Evolutionary conservation across 2,797 vertebrate species (phyloP).

Genomic region (Eospalax fontanierii): DNA sequence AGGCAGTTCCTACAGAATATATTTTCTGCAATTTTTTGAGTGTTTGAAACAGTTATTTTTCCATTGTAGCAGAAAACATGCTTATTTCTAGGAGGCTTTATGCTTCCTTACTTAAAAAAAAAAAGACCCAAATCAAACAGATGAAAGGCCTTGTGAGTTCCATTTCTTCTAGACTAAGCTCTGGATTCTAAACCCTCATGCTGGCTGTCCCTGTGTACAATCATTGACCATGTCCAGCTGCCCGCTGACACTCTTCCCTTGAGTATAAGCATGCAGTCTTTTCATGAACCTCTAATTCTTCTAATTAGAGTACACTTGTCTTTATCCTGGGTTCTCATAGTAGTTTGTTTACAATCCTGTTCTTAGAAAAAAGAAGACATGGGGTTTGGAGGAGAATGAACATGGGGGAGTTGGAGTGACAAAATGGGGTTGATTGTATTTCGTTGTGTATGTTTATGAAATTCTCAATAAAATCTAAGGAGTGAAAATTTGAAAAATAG

Average conservation of each 20-base stretch:
- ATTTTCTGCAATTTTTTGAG: conserved; percentile 46
- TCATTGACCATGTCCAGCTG: not conserved
- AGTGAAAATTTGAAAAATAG: not conserved
- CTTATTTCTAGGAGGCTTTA: not conserved
- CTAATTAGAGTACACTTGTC: conserved; percentile 34
- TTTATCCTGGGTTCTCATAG: not conserved
- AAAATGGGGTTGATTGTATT: too few relatives aligned
- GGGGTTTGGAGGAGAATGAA: not conserved
- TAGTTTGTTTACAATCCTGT: conserved; percentile 32
- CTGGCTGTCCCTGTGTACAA: not conserved
- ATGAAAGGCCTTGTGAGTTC: not conserved
- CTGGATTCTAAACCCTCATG: not conserved
- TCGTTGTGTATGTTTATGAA: too few relatives aligned
- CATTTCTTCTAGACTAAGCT: not conserved
- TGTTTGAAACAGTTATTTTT: conserved; percentile 14
- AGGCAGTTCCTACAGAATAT: conserved; percentile 44
- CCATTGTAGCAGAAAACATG: not conserved
- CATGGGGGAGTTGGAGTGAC: not conserved
- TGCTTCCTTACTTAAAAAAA: not conserved
- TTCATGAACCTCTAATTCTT: conserved; percentile 18
- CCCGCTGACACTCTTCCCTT: not conserved
- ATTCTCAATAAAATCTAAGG: not conserved
- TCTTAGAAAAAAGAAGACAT: conserved; percentile 31
- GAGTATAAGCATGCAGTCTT: not conserved
- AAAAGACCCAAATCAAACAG: not conserved